Base-by-base conservation (phyloP, 1,140 invertebrate genomes). In the Diorhabda carinulata region DNA sequence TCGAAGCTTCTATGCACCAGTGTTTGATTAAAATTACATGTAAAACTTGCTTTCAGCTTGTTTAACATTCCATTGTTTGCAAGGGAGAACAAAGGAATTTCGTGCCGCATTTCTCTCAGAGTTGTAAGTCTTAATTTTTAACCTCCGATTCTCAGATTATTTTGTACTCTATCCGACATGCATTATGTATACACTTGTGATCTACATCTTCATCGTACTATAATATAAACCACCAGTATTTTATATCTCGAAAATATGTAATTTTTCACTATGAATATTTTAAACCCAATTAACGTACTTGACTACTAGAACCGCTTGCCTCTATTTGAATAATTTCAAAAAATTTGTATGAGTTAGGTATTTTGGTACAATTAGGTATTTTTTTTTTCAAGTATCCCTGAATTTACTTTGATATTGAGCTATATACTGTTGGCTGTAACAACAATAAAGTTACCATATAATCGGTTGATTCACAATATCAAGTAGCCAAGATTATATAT, bases 51-150 rank as follows among this genome's bases (percentile, higher is more conserved):
- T 74, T 74, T 73, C 74, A 72, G 77, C 77, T 80, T 80, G 79
- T 80, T 80, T 80, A 79, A 80, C 79, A 80, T 79, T 79, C 79
- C 76, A 80, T 80, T 80, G 79, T 80, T 77, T 77, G 73, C 73
- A 74, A 71, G 72, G 71, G 72, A 77, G 76, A 78, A 80, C 77
- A 80, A 80, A 78, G 78, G 74, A 69, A 76, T 75, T 76, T 78
- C 79, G 78, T 78, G 78, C 75, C 71, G 77, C 76, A 70, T 76
- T 77, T 77, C 77, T 77, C 75, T 75, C 68, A 76, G 69, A 73
- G 68, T 71, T 75, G 71, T 73, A 77, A 75, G 78, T 78, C 77
- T 78, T 77, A 78, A 79, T 79, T 79, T 79, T 79, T 79, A 70
- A 69, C 70, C 76, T 52, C n/a, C 47, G 47, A 73, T 74, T 75